phyloP scores from a whole-genome alignment of 2,888 invertebrate species.

The Epistrophe eligans region DNA sequence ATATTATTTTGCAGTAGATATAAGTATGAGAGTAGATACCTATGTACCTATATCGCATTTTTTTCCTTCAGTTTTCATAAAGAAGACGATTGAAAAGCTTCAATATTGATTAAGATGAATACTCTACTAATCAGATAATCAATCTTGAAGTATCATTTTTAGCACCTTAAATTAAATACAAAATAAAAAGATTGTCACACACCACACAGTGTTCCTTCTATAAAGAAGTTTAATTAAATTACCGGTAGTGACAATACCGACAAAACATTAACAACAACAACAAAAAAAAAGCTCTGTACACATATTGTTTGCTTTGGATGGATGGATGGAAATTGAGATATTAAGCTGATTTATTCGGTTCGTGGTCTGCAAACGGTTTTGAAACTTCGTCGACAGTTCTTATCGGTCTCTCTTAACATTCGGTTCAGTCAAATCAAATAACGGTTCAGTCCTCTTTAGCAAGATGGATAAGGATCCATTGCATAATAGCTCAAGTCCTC shows the following conservation, averaged over 20 bases:
- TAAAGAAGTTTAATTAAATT: conserved; percentile 26
- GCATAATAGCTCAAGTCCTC: conserved; percentile 13
- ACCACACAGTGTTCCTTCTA: conserved; percentile 6
- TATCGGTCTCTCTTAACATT: conserved; percentile 20
- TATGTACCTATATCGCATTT: too few species aligned
- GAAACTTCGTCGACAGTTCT: conserved; percentile 30
- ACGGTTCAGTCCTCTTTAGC: neutral
- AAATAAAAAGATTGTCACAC: conserved; percentile 33
- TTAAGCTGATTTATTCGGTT: conserved; percentile 7
- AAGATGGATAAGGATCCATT: conserved; percentile 53
- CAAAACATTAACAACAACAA: neutral
- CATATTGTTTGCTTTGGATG: conserved; percentile 16
- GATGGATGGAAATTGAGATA: conserved; percentile 25
- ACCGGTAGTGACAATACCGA: conserved; percentile 28
- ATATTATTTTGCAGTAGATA: neutral
- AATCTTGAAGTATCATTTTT: conserved; percentile 52
- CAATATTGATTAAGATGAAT: conserved; percentile 42
- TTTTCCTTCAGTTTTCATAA: neutral
- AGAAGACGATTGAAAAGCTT: neutral
- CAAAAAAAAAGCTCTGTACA: neutral
- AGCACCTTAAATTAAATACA: conserved; percentile 50
- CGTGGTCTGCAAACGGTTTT: conserved; percentile 13
- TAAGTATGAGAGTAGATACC: too few species aligned
- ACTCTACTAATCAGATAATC: conserved; percentile 51
- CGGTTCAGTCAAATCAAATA: conserved; percentile 11